A percentile compares a stretch with the other conserved stretches of the same genome.
Conservation (phyloP, 2,797 vertebrate species). For the Pteropus rufus region DNA sequence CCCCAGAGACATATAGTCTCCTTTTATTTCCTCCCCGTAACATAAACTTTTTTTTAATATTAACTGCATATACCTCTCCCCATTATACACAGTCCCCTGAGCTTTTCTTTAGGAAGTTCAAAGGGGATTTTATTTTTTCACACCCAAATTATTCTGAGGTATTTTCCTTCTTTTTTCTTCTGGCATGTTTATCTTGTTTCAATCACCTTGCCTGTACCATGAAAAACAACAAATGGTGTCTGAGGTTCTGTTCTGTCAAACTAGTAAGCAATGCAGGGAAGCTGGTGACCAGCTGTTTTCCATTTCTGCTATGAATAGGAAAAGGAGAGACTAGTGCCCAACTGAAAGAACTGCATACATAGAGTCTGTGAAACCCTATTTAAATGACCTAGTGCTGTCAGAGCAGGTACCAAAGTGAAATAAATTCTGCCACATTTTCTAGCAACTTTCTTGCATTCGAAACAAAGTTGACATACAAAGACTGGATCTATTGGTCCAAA, state of each 20-base stretch:
- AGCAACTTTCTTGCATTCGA: not conserved
- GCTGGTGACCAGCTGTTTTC: conserved; percentile 61
- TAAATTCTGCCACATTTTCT: not conserved
- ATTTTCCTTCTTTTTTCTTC: conserved; percentile 66
- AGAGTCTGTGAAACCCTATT: not conserved
- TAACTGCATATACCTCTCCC: conserved; percentile 29
- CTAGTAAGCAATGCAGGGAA: not conserved
- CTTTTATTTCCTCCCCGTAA: conserved; percentile 29
- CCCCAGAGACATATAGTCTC: conserved; percentile 4
- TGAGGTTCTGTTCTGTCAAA: conserved; percentile 46
- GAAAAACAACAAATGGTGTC: conserved; percentile 54
- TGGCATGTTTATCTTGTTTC: conserved; percentile 71
- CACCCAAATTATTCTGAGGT: conserved; percentile 68
- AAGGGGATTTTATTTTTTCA: conserved; percentile 58
- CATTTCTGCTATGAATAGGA: not conserved
- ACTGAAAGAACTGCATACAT: not conserved
- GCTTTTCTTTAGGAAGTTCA: conserved; percentile 58
- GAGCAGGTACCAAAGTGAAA: not conserved
- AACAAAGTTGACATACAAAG: not conserved
- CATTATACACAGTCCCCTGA: not conserved
- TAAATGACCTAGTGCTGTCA: not conserved
- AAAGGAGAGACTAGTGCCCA: not conserved
- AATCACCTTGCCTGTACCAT: conserved; percentile 68
- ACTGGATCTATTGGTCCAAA: not conserved
- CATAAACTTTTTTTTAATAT: conserved; percentile 23